Evolutionary conservation across 2,113 vertebrate species (phyloP).

Genomic region (Addax nasomaculatus): DNA sequence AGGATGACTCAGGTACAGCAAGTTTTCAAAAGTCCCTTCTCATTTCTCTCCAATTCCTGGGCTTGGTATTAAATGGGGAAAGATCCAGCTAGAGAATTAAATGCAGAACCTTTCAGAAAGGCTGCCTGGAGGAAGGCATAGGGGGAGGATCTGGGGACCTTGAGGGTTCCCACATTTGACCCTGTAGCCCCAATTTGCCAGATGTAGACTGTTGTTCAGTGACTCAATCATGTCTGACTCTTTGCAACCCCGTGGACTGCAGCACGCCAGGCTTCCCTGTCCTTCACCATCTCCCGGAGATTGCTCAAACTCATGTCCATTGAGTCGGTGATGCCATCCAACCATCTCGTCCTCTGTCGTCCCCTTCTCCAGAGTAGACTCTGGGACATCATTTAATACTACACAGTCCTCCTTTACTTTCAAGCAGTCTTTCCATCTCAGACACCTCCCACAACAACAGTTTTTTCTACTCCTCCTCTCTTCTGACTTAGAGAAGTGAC

Average conservation of each 20-base stretch:
- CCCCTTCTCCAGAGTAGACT: background rate
- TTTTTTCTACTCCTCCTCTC: background rate
- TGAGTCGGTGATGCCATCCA: background rate
- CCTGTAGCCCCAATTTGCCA: background rate
- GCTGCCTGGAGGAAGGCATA: background rate
- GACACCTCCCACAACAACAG: background rate
- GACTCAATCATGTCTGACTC: background rate
- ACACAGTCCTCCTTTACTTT: background rate
- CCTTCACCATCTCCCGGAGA: background rate
- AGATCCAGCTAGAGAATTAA: background rate
- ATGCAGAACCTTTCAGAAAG: background rate
- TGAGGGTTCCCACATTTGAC: accelerated
- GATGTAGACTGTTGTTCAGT: background rate
- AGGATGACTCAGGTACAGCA: accelerated
- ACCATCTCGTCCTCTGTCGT: background rate
- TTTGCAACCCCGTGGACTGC: background rate
- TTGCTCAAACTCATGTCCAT: background rate
- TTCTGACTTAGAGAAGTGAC: background rate
- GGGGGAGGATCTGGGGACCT: accelerated
- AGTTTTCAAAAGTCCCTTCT: background rate
- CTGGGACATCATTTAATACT: background rate
- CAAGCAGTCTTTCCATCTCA: background rate
- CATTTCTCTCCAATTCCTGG: background rate
- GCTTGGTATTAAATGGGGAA: background rate
- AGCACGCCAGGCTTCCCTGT: background rate